Evolutionary conservation across 1,140 invertebrate genomes (phyloP), one percentile per base, ranked within the genome.

Genomic region (Lethrus apterus): DNA sequence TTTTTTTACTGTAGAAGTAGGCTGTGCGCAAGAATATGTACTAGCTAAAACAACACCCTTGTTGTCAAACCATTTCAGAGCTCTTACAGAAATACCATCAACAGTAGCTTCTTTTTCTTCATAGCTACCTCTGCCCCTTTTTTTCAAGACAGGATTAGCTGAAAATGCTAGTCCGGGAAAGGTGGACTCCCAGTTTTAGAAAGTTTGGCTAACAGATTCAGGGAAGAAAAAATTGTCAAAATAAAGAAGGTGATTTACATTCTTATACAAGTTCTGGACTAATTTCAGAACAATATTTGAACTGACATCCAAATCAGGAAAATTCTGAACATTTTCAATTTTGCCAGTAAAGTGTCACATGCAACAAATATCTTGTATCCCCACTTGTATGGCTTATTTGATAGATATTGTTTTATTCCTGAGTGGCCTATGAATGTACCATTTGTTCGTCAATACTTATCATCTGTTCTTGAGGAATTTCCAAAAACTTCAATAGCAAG

Each of bases 31-130:
- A 44, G 52, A 43, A 47, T 54, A 60, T 43, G 56, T 60, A 8
- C 54, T 57, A 44, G 52, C 44, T 13, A 60, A 40, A 53, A 46
- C 53, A 21, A 60, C 54, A 1, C 52, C 45, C 48, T 60, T 60
- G 51, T 60, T 61, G 21, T 59, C 54, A 51, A 57, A 56, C 59
- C 57, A 65, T 9, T 34, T 18, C 7, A 23, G 9, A 3, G 20
- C 20, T 7, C 32, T 3, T 9, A 46, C 13, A 23, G 21, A 10
- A 26, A 24, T 20, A 23, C 24, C 24, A 8, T 33, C 31, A 24
- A 23, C 4, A 7, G 4, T 17, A 4, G 44, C 17, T 4, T 21
- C 31, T 3, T 33, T 15, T 20, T 44, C 43, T 26, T 26, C 23
- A 10, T 5, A 26, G 14, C 11, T 24, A n/a, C 30, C 18, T 33